Percentiles rank a stretch among this genome's conserved stretches.
Evolutionary conservation across 2,888 invertebrate species (phyloP).

Genomic region (Chaitophorus viminalis): DNA sequence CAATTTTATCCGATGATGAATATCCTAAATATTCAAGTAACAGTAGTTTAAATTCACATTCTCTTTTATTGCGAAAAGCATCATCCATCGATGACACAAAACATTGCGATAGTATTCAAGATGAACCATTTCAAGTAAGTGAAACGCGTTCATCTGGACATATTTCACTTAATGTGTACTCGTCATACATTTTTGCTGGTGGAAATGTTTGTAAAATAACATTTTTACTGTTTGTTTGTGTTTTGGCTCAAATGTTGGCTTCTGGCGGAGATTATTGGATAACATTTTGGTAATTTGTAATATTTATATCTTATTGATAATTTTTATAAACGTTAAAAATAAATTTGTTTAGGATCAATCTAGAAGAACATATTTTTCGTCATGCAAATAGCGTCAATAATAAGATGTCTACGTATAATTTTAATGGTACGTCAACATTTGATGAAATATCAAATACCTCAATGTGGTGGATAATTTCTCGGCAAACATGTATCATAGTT

Average conservation of each 20-base stretch:
- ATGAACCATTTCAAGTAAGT: slow-evolving; percentile 66
- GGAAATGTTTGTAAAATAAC: slow-evolving; percentile 75
- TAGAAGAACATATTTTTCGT: slow-evolving; percentile 64
- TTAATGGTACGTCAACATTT: neutral
- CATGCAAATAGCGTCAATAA: slow-evolving; percentile 25
- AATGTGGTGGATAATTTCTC: slow-evolving; percentile 40
- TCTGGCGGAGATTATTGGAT: slow-evolving; percentile 78
- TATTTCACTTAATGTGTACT: slow-evolving; percentile 74
- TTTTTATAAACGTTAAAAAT: neutral
- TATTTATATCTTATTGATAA: neutral
- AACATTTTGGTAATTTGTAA: slow-evolving; percentile 74
- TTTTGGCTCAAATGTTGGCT: slow-evolving; percentile 73
- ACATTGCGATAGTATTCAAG: slow-evolving; percentile 22
- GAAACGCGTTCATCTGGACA: slow-evolving; percentile 75
- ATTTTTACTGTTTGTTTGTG: slow-evolving; percentile 73
- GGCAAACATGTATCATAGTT: slow-evolving; percentile 69
- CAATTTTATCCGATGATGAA: slow-evolving; percentile 67
- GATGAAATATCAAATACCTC: neutral
- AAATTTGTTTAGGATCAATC: slow-evolving; percentile 73
- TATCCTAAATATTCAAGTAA: slow-evolving; percentile 62
- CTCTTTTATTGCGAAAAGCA: slow-evolving; percentile 62
- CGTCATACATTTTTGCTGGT: slow-evolving; percentile 77
- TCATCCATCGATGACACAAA: slow-evolving; percentile 64
- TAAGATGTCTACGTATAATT: neutral
- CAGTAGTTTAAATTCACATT: slow-evolving; percentile 30